phyloP scores from a whole-genome alignment of 1,140 invertebrate genomes.

The Drosophila bifasciata region DNA sequence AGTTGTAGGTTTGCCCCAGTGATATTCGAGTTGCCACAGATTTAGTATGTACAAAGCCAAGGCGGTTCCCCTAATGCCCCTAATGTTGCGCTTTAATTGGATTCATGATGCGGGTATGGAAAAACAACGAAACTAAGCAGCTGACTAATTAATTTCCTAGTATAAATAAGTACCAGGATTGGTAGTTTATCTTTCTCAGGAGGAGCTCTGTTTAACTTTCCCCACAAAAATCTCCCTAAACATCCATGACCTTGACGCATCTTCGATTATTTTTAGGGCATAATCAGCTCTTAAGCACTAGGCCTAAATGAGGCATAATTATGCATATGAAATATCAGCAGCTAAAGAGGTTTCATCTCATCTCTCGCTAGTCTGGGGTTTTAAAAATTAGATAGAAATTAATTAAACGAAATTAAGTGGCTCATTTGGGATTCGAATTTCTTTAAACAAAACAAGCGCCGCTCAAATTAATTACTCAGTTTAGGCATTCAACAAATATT shows the following conservation, averaged over 20 bases:
- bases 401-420: constrained; percentile 71
- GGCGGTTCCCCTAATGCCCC: neutral
- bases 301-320: constrained; percentile 47
- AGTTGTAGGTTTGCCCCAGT: constrained; percentile 14
- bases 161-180: neutral
- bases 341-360: constrained; percentile 19
- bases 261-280: constrained; percentile 34
- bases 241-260: constrained; percentile 51
- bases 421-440: constrained; percentile 65
- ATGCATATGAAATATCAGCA: constrained; percentile 51
- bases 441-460: constrained; percentile 48
- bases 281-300: constrained; percentile 32
- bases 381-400: constrained; percentile 71
- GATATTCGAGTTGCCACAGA: constrained; percentile 37
- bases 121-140: constrained; percentile 24
- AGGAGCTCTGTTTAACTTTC: constrained; percentile 35
- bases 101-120: constrained; percentile 34
- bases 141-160: neutral
- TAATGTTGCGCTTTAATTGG: constrained; percentile 58
- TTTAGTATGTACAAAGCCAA: constrained; percentile 52
- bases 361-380: too few relatives aligned
- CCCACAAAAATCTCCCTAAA: constrained; percentile 21
- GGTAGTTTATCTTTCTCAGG: too few relatives aligned
- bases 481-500: constrained; percentile 68
- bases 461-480: constrained; percentile 60